Conservation (phyloP, 2,113 vertebrate genomes). For the Microcebus griseorufus region DNA sequence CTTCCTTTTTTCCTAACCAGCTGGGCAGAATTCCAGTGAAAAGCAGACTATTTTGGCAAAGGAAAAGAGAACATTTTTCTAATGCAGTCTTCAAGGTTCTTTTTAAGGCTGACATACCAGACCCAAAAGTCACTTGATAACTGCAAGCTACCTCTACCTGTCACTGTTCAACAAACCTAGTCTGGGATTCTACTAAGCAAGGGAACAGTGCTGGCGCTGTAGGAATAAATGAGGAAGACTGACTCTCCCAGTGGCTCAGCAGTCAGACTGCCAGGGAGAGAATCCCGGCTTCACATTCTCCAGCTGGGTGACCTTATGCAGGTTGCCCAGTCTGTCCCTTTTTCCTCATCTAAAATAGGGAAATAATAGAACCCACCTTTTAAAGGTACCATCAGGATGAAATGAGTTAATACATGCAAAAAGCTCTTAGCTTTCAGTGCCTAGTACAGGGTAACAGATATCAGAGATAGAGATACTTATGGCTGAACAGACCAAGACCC, state of each 20-base stretch:
- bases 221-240: no score
- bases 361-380: neutral
- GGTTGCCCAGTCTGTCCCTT: neutral
- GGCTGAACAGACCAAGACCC: neutral
- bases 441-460: neutral
- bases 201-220: neutral
- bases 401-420: neutral
- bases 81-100: neutral
- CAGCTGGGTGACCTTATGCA: neutral
- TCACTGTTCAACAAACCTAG: neutral
- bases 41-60: slow-evolving; percentile 37
- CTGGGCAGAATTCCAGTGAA: neutral
- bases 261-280: accelerated
- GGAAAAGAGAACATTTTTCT: neutral
- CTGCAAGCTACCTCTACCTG: neutral
- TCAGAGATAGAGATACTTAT: neutral
- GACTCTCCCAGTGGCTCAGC: neutral
- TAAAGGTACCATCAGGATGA: neutral
- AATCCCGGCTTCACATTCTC: neutral
- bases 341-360: neutral
- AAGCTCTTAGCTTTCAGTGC: neutral
- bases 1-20: slow-evolving; percentile 25
- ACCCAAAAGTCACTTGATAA: neutral
- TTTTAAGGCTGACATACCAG: neutral
- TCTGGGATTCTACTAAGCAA: neutral